These are phyloP conservation scores for Brachyhypopomus gauderio DNA, from an alignment of 2,113 vertebrate species.

Conservation along the genomic window DNA sequence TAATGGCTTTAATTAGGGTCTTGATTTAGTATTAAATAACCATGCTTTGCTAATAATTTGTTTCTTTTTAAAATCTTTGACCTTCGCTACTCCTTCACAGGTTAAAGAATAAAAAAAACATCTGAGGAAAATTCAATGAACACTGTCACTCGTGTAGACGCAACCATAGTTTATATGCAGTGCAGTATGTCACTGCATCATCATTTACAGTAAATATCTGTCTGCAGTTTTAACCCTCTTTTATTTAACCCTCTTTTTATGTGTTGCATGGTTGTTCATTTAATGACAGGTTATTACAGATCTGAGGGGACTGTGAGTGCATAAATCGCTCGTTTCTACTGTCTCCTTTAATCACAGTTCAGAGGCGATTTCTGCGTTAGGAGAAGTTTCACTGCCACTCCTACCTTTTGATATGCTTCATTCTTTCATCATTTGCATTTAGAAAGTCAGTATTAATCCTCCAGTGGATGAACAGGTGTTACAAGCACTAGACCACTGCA, in stretches of 20 bases:
- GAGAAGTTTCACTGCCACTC: neutral
- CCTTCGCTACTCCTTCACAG: too few species aligned
- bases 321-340: constrained; percentile 51
- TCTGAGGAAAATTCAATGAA: too few species aligned
- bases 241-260: constrained; percentile 52
- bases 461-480: neutral
- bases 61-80: neutral
- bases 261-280: constrained; percentile 57
- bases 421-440: constrained; percentile 37
- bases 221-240: constrained; percentile 36
- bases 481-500: neutral
- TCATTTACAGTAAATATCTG: neutral
- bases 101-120: too few species aligned
- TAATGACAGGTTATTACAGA: constrained; percentile 68
- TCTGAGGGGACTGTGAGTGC: constrained; percentile 54
- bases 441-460: neutral
- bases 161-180: neutral
- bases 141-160: neutral
- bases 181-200: constrained; percentile 5
- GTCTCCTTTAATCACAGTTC: constrained; percentile 53
- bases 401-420: constrained; percentile 5
- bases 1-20: neutral
- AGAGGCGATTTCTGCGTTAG: constrained; percentile 51
- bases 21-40: neutral
- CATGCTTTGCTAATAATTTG: neutral